Conservation (phyloP, 2,888 invertebrate species). For the Corythucha ciliata region DNA sequence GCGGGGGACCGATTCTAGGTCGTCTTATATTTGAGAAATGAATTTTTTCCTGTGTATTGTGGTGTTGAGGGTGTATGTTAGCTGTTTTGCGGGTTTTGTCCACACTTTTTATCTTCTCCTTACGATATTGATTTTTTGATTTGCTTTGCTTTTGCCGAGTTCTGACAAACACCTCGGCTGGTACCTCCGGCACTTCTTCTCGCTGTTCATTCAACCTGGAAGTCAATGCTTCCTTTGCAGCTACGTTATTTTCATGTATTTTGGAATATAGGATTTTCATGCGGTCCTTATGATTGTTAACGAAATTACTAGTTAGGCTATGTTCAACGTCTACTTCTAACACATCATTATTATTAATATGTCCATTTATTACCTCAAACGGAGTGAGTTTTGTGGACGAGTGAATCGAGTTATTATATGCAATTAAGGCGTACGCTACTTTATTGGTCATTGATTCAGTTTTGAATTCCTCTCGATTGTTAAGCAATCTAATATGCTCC, state of each 20-base stretch:
- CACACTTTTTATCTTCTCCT: no score
- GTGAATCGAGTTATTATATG: slow-evolving; percentile 18
- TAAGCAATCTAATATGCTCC: slow-evolving; percentile 15
- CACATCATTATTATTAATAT: not conserved
- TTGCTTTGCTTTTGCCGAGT: no score
- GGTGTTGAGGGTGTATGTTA: no score
- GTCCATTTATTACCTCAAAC: slow-evolving; percentile 10
- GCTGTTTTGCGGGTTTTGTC: no score
- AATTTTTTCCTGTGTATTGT: no score
- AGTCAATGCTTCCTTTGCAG: not conserved
- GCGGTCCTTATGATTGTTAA: slow-evolving; percentile 6
- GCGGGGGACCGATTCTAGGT: no score
- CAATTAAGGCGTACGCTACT: slow-evolving; percentile 14
- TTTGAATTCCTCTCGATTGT: slow-evolving; percentile 11
- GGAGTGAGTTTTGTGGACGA: slow-evolving; percentile 13
- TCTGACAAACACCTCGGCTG: no score
- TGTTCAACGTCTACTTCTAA: no score
- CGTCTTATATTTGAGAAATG: no score
- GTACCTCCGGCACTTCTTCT: no score
- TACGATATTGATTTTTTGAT: no score
- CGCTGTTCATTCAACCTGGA: not conserved
- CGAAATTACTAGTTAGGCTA: not conserved
- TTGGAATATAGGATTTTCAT: not conserved
- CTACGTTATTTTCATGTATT: not conserved
- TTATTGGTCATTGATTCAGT: not conserved